Evolutionary conservation across 2,888 invertebrate species (phyloP).

Genomic region (Hirtodrosophila alboralis): DNA sequence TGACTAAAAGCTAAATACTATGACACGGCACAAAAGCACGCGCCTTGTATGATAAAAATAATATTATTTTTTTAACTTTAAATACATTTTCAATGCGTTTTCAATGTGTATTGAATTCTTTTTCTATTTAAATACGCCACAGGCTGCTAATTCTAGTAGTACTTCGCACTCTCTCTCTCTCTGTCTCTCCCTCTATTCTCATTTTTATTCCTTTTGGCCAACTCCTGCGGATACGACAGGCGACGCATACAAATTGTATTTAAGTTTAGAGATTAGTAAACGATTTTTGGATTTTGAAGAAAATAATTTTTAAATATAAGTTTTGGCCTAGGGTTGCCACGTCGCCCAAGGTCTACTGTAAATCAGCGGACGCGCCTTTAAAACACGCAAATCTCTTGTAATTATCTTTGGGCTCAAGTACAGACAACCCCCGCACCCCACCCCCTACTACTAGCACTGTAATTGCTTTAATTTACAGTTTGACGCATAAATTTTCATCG

Average conservation of each 20-base stretch:
- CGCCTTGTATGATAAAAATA: constrained; percentile 59
- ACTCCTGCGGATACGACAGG: constrained; percentile 35
- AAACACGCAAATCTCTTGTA: constrained; percentile 56
- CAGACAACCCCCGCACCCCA: background rate
- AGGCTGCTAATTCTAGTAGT: no score
- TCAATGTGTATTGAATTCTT: constrained; percentile 44
- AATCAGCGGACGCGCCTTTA: constrained; percentile 23
- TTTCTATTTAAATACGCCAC: constrained; percentile 16
- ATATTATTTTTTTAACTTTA: no score
- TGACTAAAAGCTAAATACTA: constrained; percentile 49
- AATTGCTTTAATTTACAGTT: constrained; percentile 64
- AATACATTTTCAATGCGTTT: constrained; percentile 32
- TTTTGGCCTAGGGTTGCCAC: constrained; percentile 18
- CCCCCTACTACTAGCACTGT: constrained; percentile 17
- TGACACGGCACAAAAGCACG: constrained; percentile 38
- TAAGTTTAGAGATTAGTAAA: background rate
- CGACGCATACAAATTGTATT: constrained; percentile 39
- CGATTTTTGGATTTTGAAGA: no score
- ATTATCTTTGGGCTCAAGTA: constrained; percentile 38
- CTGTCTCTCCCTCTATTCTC: no score
- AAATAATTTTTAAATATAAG: constrained; percentile 8
- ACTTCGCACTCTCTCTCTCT: no score
- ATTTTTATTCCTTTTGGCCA: background rate
- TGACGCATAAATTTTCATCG: constrained; percentile 57
- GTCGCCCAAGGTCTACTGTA: constrained; percentile 21